Conservation (phyloP, 2,113 vertebrate species). For the Ciconia boyciana region DNA sequence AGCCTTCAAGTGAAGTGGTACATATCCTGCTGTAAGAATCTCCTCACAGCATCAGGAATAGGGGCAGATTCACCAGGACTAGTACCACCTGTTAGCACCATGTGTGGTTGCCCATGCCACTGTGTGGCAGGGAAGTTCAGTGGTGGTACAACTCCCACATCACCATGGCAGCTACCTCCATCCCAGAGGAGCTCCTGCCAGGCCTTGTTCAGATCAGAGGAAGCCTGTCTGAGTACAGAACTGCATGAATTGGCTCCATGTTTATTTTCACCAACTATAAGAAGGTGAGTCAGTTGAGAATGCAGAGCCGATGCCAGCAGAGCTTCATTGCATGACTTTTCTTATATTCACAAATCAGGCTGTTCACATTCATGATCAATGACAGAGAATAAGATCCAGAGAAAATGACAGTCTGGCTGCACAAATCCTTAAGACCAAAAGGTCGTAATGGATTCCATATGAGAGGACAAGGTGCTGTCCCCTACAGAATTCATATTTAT, state of each 20-base stretch:
- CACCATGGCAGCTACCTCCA: rapidly evolving
- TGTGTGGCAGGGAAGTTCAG: background rate
- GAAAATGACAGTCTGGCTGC: background rate
- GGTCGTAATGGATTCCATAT: background rate
- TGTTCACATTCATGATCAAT: background rate
- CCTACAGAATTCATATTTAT: background rate
- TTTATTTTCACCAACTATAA: background rate
- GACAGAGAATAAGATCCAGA: background rate
- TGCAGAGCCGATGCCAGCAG: background rate
- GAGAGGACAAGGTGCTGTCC: background rate
- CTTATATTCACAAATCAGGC: background rate
- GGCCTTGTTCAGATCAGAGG: background rate
- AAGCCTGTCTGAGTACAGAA: background rate
- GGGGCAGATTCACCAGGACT: background rate
- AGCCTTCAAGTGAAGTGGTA: background rate
- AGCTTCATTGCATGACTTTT: background rate
- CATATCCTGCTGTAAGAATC: background rate
- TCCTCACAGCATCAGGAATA: background rate
- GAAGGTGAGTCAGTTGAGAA: background rate
- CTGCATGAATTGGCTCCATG: background rate
- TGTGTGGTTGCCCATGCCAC: background rate
- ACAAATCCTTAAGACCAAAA: background rate
- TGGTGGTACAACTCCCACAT: background rate
- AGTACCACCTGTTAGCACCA: background rate
- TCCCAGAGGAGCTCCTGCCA: background rate